These are phyloP conservation scores for Siniperca scherzeri DNA, from an alignment of 2,797 vertebrate species.

Conservation along the genomic window DNA sequence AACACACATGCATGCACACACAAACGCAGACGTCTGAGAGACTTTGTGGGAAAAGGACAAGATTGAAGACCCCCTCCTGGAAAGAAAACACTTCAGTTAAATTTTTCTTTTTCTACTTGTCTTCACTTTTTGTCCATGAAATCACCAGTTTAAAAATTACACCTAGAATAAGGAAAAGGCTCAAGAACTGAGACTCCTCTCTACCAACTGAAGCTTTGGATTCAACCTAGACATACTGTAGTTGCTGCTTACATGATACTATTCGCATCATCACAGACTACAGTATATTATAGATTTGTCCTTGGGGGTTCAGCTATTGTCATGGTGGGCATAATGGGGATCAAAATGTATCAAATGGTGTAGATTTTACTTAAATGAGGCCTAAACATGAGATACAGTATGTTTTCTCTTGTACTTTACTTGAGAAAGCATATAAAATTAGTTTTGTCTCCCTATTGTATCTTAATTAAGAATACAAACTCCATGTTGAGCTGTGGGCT, in stretches of 20 bases:
- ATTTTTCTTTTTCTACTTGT: neutral
- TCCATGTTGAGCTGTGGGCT: neutral
- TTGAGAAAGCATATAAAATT: neutral
- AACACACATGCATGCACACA: constrained; percentile 8
- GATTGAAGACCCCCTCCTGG: constrained; percentile 33
- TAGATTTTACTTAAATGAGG: constrained; percentile 8
- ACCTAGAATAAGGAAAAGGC: neutral
- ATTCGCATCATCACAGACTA: constrained; percentile 10
- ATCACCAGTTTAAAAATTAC: constrained; percentile 12
- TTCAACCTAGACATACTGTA: neutral
- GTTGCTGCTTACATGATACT: constrained; percentile 20
- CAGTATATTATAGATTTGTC: neutral
- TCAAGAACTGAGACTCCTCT: neutral
- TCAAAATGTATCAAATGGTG: neutral
- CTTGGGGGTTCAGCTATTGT: neutral
- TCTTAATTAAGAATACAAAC: neutral
- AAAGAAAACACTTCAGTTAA: constrained; percentile 32
- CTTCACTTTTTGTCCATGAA: constrained; percentile 23
- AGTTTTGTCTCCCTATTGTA: neutral
- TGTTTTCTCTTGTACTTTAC: neutral
- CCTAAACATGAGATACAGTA: neutral
- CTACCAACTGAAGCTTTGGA: neutral
- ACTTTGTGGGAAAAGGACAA: constrained; percentile 35
- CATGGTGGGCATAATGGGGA: neutral
- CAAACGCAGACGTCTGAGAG: constrained; percentile 33